Evolutionary conservation across 2,797 vertebrate species (phyloP), one percentile per base, ranked within the genome.

Genomic region (Peromyscus nudipes): DNA sequence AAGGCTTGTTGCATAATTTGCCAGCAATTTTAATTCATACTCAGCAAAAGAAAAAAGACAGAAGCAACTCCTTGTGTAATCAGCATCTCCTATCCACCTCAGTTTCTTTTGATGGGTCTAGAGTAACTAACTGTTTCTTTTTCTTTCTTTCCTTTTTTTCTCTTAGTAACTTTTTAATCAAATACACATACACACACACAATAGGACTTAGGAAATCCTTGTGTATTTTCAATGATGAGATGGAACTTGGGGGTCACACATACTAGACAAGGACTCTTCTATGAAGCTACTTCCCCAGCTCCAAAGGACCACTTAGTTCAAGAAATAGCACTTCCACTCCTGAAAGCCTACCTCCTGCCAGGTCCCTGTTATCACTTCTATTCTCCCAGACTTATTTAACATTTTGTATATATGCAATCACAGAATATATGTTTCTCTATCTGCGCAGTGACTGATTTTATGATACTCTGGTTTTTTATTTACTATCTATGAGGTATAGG

Each of bases 1-100:
- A 89, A 92, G 65, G 80, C 80, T 60, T 92, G 83, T 57, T 92
- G 84, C 76, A 92, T 89, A 96, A 96, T 97, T 93, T 96, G 91
- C 52, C 87, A 97, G 81, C 16, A 80, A 95, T 87, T 97, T 96
- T 95, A 87, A 97, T 96, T 97, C 91, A 97, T 52, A 87, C 43
- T 92, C 83, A 94, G 79, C 69, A 94, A 93, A 94, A 94, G 80
- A 94, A 95, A 96, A 55, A 97, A 93, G 21, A 5, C 55, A 91
- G 71, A 94, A 92, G 55, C 65, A 86, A 67, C 52, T 92, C 65
- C 27, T 85, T 46, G 6, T 87, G 73, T 89, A 96, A 97, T 97
- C 79, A 94, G 62, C 85, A 89, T 95, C 73, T 86, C 69, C 80
- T 55, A 95, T 80, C 46, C 29, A 87, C 96, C 43, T 95, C 80